A percentile compares a stretch with the other conserved stretches of the same genome.
phyloP scores from a whole-genome alignment of 2,888 invertebrate species.

The Prenolepis imparis region DNA sequence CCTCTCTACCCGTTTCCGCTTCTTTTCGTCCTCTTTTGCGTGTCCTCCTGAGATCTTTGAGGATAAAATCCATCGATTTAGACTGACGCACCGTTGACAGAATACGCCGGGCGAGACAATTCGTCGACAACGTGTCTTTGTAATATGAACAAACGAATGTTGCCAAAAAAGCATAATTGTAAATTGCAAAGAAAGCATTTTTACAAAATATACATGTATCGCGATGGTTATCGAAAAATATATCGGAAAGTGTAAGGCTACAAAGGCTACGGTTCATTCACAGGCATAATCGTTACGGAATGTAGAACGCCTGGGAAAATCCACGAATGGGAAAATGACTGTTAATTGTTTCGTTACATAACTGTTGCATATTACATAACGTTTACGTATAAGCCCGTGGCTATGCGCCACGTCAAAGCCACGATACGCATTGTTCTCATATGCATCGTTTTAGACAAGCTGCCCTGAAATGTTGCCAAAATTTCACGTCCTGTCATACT shows the following conservation, averaged over 20 bases:
- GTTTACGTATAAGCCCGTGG: conserved; percentile 39
- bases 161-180: conserved; percentile 9
- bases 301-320: conserved; percentile 31
- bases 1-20: background rate
- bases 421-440: conserved; percentile 52
- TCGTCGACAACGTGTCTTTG: conserved; percentile 2
- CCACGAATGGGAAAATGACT: conserved; percentile 43
- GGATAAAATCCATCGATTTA: conserved; percentile 41
- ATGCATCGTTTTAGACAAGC: conserved; percentile 56
- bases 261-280: conserved; percentile 41
- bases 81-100: conserved; percentile 17
- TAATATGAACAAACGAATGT: background rate
- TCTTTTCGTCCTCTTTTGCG: background rate
- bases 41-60: conserved; percentile 4
- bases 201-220: background rate
- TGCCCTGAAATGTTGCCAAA: conserved; percentile 45
- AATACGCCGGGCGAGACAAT: background rate
- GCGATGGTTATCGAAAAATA: conserved; percentile 23
- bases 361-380: conserved; percentile 59
- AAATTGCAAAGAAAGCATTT: conserved; percentile 16
- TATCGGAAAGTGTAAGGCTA: conserved; percentile 33
- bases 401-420: conserved; percentile 50
- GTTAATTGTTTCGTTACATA: conserved; percentile 60
- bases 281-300: conserved; percentile 21
- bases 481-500: conserved; percentile 57